Base-by-base conservation (phyloP, 1,140 invertebrate species). In the Manduca sexta region DNA sequence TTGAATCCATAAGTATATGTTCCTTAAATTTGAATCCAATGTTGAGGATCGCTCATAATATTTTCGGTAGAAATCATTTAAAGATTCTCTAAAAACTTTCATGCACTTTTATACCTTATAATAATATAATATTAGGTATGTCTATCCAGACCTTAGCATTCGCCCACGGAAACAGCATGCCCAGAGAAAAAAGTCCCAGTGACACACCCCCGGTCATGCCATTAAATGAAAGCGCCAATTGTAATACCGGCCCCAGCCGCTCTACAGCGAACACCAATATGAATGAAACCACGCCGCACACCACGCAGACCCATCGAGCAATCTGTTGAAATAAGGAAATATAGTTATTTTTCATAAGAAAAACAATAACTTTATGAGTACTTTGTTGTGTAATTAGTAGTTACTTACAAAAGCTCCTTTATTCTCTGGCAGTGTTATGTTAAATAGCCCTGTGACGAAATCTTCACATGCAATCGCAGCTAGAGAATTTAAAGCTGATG, bases 391-490 rank as follows among this genome's bases (percentile, higher is more conserved):
- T 26, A 26, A 21, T 5, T 26, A 5, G 21, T 26, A 26, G 8
- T 26, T 49, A 74, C 71, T 73, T 70, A 87, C 86, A 34, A 71
- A 67, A 0, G 93, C 93, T 33, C 92, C 92, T 73, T 89, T 92
- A 10, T 89, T 75, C 3, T 94, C 91, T 0, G 91, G 89, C 42
- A 96, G 76, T 46, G 91, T 88, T 13, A 92, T 89, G 8, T 89
- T 89, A 17, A 93, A 89, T 2, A 92, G 84, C 2, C 91, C 91
- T 39, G 89, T 90, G 0, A 96, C 79, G 45, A 97, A 90, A 82
- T 98, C 97, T 79, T 98, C 93, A 69, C 95, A 92, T 2, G 94
- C 94, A 2, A 98, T 94, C 0, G 97, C 96, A 0, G 96, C 92
- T 38, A 98, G 80, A 0, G 96, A 97, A 73, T 97, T 98, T 38